Conservation (phyloP, 1,140 invertebrate genomes). For the Pseudomyrmex sp. region DNA sequence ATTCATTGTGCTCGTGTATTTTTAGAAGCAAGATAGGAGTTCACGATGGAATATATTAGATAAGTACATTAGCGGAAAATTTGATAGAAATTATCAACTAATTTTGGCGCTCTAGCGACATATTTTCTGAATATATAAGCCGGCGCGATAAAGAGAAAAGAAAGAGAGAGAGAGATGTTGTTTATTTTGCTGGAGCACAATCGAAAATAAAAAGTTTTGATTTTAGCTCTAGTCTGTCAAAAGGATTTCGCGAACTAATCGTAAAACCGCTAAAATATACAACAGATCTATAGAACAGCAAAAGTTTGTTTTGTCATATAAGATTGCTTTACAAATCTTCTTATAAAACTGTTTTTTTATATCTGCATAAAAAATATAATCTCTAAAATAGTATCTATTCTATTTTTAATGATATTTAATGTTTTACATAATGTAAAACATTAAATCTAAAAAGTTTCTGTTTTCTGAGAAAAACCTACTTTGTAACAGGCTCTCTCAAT, state of each 20-base stretch:
- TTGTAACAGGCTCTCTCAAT: not conserved
- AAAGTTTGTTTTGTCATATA: not conserved
- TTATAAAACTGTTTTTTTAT: too few relatives aligned
- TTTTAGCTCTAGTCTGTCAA: not conserved
- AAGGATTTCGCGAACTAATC: not conserved
- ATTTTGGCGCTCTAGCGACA: slow-evolving; percentile 24
- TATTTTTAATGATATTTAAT: too few relatives aligned
- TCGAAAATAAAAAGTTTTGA: slow-evolving; percentile 10
- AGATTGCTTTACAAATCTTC: too few relatives aligned
- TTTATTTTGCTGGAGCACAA: not conserved
- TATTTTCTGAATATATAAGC: slow-evolving; percentile 33
- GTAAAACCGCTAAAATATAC: not conserved
- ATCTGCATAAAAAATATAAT: not conserved
- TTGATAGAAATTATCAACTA: slow-evolving; percentile 59
- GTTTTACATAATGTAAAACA: too few relatives aligned
- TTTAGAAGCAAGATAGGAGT: slow-evolving; percentile 61
- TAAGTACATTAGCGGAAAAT: slow-evolving; percentile 36
- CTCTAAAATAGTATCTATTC: not conserved
- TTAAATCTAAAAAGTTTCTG: too few relatives aligned
- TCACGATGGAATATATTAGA: slow-evolving; percentile 58
- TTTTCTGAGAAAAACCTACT: not conserved
- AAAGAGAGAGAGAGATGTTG: not conserved
- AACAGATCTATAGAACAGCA: not conserved
- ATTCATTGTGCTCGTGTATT: slow-evolving; percentile 65
- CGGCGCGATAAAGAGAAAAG: not conserved